A percentile compares a stretch with the other conserved stretches of the same genome.
Conservation (phyloP, 2,113 vertebrate genomes). For the Macquaria australasica region DNA sequence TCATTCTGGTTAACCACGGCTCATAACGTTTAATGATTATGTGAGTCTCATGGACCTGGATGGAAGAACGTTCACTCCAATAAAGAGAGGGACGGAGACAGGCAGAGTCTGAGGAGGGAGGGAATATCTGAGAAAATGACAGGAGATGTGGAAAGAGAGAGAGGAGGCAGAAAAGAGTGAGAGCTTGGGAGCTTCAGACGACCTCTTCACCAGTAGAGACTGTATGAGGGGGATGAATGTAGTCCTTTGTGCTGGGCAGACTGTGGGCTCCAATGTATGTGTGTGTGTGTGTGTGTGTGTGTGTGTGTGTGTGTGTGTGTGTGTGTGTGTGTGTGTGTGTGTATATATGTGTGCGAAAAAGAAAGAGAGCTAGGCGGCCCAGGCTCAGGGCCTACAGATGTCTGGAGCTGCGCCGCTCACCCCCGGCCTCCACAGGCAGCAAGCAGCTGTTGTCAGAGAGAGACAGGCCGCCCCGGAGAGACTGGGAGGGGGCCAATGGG, state of each 20-base stretch:
- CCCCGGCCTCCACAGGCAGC: slow-evolving; percentile 82
- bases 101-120: slow-evolving; percentile 32
- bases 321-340: slow-evolving; percentile 57
- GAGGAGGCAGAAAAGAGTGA: slow-evolving; percentile 58
- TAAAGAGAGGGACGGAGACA: slow-evolving; percentile 22
- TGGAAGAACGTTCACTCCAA: not conserved
- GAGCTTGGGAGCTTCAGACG: slow-evolving; percentile 77
- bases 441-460: slow-evolving; percentile 87
- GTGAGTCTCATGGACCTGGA: slow-evolving; percentile 5
- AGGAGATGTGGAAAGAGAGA: slow-evolving; percentile 51
- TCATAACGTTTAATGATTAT: slow-evolving; percentile 30
- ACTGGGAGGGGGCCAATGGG: slow-evolving; percentile 83
- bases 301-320: slow-evolving; percentile 57
- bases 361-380: slow-evolving; percentile 69
- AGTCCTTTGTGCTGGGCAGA: slow-evolving; percentile 82
- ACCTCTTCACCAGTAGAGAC: slow-evolving; percentile 80
- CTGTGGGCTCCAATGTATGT: slow-evolving; percentile 77
- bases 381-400: slow-evolving; percentile 84
- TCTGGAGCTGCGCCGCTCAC: slow-evolving; percentile 80
- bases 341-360: slow-evolving; percentile 56
- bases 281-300: slow-evolving; percentile 52
- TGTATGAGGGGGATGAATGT: slow-evolving; percentile 82
- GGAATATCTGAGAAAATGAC: slow-evolving; percentile 46
- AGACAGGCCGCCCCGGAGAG: slow-evolving; percentile 81
- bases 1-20: slow-evolving; percentile 27